Evolutionary conservation across 2,888 invertebrate species (phyloP), one percentile per base, ranked within the genome.

Genomic region (Nymphalis urticae): DNA sequence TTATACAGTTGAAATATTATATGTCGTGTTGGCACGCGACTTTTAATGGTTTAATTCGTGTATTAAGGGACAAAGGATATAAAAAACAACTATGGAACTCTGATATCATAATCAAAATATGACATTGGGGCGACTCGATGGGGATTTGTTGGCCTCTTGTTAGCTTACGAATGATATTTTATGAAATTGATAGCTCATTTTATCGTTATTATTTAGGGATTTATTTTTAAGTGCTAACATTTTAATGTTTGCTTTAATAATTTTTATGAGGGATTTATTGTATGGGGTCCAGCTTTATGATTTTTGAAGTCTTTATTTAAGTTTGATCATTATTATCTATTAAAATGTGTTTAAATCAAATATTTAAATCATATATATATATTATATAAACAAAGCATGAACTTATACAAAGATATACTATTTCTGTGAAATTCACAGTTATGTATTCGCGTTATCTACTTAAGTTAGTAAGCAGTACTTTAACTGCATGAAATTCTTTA

Each of bases 81-180:
- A 89, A 89, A 90, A 90, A 56, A 82, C 85, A 85, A 85, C 58
- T 17, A 58, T 42, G 84, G 82, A 89, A 87, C 89, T 88, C 85
- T 90, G 91, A 92, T 92, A 91, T 90, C 89, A 89, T 90, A 90
- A 92, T 92, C 90, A 89, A 92, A 92, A 92, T 92, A 92, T 92
- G 90, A 90, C 88, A 82, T 88, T 83, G 74, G 79, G 82, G 83
- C 86, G 82, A 82, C 71, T 73, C 85, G 79, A 84, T 80, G 77
- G 82, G 85, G 86, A 84, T 85, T 84, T 79, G 69, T n/a, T 48
- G 69, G 75, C 80, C 83, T 78, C 74, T 73, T 82, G 82, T 84
- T 85, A 88, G 85, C 86, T 84, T 82, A 79, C 82, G 83, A 85
- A 85, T 87, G 82, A 83, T 82, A 81, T 84, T 87, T 85, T 84